phyloP scores from a whole-genome alignment of 2,888 invertebrate species.

The Conus canariensis region DNA sequence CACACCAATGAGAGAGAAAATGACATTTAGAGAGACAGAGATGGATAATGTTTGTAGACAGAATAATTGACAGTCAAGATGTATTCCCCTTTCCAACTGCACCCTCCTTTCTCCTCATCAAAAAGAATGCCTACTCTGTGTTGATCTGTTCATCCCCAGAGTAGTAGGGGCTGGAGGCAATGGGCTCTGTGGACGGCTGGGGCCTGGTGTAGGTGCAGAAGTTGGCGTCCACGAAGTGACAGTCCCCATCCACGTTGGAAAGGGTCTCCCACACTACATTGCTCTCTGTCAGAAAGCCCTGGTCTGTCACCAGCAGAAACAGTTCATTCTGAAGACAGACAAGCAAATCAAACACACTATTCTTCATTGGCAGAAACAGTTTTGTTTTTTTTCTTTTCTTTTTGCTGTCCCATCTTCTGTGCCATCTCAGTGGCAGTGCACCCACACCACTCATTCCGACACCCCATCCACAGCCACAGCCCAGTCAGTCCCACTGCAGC shows the following conservation, averaged over 20 bases:
- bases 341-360: not conserved
- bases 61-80: not conserved
- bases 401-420: no score
- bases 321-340: slow-evolving; percentile 78
- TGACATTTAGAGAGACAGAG: not conserved
- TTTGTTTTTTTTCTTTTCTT: not conserved
- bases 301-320: slow-evolving; percentile 82
- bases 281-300: slow-evolving; percentile 81
- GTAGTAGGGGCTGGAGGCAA: slow-evolving; percentile 54
- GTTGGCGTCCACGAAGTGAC: slow-evolving; percentile 81
- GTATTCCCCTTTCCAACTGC: no score
- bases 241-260: slow-evolving; percentile 81
- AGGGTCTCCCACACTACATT: slow-evolving; percentile 83
- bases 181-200: slow-evolving; percentile 58
- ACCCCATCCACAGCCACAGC: no score
- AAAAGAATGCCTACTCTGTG: slow-evolving; percentile 78
- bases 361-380: not conserved
- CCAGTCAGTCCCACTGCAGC: no score
- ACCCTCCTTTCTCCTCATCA: not conserved
- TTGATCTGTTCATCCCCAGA: slow-evolving; percentile 78
- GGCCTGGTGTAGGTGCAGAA: slow-evolving; percentile 78
- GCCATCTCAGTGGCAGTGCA: no score
- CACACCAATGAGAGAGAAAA: no score
- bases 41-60: not conserved
- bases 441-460: no score